Percentiles rank a stretch among this genome's conserved stretches.
Conservation (phyloP, 1,140 invertebrate species). For the Zophobas morio region DNA sequence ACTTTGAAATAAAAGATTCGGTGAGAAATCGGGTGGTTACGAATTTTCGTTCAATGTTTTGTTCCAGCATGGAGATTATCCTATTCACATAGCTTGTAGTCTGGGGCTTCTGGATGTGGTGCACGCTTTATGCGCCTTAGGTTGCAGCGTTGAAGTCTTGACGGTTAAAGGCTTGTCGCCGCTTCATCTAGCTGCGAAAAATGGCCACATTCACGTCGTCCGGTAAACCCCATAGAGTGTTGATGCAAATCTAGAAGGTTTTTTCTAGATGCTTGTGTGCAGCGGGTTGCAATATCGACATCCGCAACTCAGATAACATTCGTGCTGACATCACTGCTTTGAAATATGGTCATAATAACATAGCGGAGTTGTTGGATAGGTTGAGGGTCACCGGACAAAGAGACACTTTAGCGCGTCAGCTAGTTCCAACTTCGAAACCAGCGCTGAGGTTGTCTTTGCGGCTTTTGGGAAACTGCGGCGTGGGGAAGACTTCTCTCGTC, state of each 20-base stretch:
- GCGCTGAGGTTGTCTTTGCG: slow-evolving; percentile 82
- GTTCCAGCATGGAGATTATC: slow-evolving; percentile 80
- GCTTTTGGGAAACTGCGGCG: slow-evolving; percentile 83
- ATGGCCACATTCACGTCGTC: slow-evolving; percentile 84
- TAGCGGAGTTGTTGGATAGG: slow-evolving; percentile 80
- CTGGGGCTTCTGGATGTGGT: slow-evolving; percentile 80
- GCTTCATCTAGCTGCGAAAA: slow-evolving; percentile 81
- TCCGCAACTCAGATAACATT: slow-evolving; percentile 81
- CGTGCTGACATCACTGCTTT: slow-evolving; percentile 87
- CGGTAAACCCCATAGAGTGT: slow-evolving; percentile 64
- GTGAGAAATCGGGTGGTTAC: slow-evolving; percentile 66
- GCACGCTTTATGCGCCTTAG: slow-evolving; percentile 82
- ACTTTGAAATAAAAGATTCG: slow-evolving; percentile 79
- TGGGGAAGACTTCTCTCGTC: slow-evolving; percentile 83
- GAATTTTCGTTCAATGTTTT: slow-evolving; percentile 19
- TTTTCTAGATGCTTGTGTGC: slow-evolving; percentile 78
- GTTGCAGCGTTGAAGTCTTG: slow-evolving; percentile 79
- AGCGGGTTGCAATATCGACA: slow-evolving; percentile 79
- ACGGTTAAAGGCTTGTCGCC: slow-evolving; percentile 81
- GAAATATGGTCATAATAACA: slow-evolving; percentile 83
- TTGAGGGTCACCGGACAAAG: slow-evolving; percentile 73
- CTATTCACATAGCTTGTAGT: slow-evolving; percentile 82
- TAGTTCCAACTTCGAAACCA: slow-evolving; percentile 76
- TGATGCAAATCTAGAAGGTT: not conserved
- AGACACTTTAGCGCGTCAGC: slow-evolving; percentile 79